Evolutionary conservation across 2,888 invertebrate species (phyloP).

Genomic region (Hofmannophila pseudospretella): DNA sequence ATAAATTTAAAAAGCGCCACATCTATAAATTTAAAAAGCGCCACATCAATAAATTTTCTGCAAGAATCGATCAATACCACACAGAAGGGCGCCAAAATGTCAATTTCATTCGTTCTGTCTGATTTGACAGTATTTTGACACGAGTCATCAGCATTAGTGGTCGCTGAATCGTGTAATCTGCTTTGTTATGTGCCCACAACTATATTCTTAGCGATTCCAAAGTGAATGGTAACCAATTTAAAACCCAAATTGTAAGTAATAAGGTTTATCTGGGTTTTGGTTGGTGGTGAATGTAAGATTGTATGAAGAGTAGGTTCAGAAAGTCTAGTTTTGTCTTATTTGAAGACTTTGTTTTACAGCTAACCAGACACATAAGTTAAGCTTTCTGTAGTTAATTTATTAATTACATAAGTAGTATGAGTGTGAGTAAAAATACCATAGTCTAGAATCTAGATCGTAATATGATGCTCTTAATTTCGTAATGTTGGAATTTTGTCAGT

Average conservation of each 20-base stretch:
- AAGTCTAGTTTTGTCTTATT: conserved; percentile 2
- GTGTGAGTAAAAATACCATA: no score
- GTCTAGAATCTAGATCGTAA: no score
- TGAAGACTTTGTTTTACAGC: conserved; percentile 4
- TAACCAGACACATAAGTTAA: neutral
- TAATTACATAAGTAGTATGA: no score
- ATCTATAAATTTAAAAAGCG: no score
- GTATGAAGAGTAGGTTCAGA: neutral
- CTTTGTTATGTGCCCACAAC: conserved; percentile 4
- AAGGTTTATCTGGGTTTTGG: neutral
- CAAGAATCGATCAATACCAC: no score
- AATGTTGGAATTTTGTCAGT: no score
- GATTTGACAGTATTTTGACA: conserved; percentile 5
- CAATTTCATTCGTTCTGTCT: neutral
- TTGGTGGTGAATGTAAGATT: neutral
- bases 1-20: no score
- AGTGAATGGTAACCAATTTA: neutral
- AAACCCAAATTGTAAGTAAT: neutral
- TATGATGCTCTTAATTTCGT: no score
- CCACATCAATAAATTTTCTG: no score
- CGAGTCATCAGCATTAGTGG: neutral
- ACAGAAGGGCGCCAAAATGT: no score
- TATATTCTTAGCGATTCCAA: neutral
- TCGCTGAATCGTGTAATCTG: conserved; percentile 5
- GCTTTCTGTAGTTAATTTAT: neutral